Base-by-base conservation (phyloP, 2,113 vertebrate species). In the Ochotona princeps region DNA sequence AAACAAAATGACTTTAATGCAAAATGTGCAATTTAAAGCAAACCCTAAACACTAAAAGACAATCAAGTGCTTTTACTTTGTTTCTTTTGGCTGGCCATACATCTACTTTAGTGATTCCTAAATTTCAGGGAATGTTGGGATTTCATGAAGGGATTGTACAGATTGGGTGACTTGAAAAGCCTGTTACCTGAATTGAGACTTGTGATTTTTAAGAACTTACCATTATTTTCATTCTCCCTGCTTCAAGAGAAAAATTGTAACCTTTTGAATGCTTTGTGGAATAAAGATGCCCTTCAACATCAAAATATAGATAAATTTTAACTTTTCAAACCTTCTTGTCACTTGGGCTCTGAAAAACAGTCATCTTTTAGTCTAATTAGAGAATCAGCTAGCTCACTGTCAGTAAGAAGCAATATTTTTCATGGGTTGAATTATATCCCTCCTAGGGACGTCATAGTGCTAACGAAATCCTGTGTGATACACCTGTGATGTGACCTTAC, bases 241-340 rank as follows among this genome's bases (percentile, higher is more conserved):
- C 2, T 20, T 38, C 25, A 60, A 81, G 35, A 74, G 35, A 74
- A 47, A 47, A 44, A 1, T 25, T 20, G 2, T n/a, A n/a, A n/a
- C n/a, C n/a, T n/a, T n/a, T n/a, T n/a, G n/a, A n/a, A n/a, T n/a
- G 18, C 13, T 14, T 11, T 13, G 35, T 47, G 26, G 47, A 80
- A 21, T 1, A 18, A 3, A 7, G 8, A 5, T 20, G 4, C 0
- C 13, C 20, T 30, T 60, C n/a, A 15, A 11, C 35, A 61, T 61
- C 47, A 28, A n/a, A 60, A 54, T 3, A 5, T 21, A 6, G 67
- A 47, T 25, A 11, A 2, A 14, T 38, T 69, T 75, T 75, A 30
- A 75, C 2, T n/a, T n/a, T 7, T 25, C 47, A 67, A 61, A 28
- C 1, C 49, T 84, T 82, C 38, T 69, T 87, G 23, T 82, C 49